Evolutionary conservation across 2,113 vertebrate genomes (phyloP).

Genomic region (Dermatemys mawii): DNA sequence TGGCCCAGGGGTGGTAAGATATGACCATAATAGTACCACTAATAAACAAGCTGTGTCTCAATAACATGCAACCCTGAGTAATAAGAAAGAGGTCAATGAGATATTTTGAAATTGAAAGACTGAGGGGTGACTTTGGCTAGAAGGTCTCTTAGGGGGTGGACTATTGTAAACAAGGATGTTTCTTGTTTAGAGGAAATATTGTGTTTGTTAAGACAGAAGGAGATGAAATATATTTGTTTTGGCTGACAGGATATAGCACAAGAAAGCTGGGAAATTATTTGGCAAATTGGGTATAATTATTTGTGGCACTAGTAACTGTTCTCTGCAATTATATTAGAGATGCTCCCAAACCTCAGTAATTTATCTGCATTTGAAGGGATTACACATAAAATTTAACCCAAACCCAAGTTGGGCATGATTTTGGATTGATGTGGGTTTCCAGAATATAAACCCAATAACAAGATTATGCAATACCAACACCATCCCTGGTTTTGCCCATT

Average conservation of each 20-base stretch:
- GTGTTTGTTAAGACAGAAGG: background rate
- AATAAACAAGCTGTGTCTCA: background rate
- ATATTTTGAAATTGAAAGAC: background rate
- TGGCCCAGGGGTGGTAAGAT: background rate
- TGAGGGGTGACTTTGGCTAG: background rate
- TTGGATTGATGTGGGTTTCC: background rate
- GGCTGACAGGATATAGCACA: fast-evolving
- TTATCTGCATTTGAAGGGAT: background rate
- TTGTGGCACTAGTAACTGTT: background rate
- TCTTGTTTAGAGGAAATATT: background rate
- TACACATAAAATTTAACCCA: background rate
- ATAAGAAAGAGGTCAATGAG: background rate
- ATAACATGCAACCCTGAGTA: background rate
- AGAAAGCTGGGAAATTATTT: background rate
- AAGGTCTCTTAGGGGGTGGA: background rate
- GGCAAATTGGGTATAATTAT: background rate
- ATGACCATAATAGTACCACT: background rate
- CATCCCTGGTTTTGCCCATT: background rate
- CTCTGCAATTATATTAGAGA: background rate
- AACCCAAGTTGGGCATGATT: background rate
- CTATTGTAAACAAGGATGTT: background rate
- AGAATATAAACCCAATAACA: background rate
- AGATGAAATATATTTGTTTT: background rate
- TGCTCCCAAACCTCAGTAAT: background rate
- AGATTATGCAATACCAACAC: background rate